Evolutionary conservation across 1,140 invertebrate species (phyloP).

Genomic region (Drosophila tropicalis): DNA sequence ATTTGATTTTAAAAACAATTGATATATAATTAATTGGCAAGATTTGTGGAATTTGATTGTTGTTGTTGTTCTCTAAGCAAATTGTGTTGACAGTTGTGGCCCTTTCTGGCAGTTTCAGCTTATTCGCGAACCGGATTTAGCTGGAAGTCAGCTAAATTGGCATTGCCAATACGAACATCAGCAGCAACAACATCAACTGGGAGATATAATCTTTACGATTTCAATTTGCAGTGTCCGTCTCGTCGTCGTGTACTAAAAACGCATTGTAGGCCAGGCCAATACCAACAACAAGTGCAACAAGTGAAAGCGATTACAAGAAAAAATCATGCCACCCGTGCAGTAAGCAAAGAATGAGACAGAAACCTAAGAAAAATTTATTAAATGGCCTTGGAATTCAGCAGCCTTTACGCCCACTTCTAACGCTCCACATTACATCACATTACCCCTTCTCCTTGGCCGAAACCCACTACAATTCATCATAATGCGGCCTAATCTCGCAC

Average conservation of each 20-base stretch:
- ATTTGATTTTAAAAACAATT: constrained; percentile 24
- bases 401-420: constrained; percentile 11
- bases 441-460: constrained; percentile 40
- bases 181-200: constrained; percentile 26
- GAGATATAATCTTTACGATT: constrained; percentile 28
- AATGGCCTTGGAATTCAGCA: constrained; percentile 30
- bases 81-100: constrained; percentile 35
- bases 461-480: constrained; percentile 19
- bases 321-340: constrained; percentile 69
- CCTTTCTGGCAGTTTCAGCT: background rate
- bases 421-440: constrained; percentile 33
- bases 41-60: constrained; percentile 42
- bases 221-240: constrained; percentile 57
- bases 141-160: constrained; percentile 19
- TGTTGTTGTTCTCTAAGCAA: constrained; percentile 39
- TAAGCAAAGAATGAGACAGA: constrained; percentile 52
- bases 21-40: constrained; percentile 49
- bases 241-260: constrained; percentile 24
- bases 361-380: constrained; percentile 22
- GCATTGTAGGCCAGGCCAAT: constrained; percentile 38
- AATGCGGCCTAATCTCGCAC: constrained; percentile 3
- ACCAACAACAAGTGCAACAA: constrained; percentile 64
- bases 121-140: constrained; percentile 50
- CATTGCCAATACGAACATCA: constrained; percentile 29
- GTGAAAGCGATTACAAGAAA: constrained; percentile 63